Percentiles rank a stretch among this genome's conserved stretches.
Evolutionary conservation across 1,140 invertebrate species (phyloP).

Genomic region (Orchesella cincta): DNA sequence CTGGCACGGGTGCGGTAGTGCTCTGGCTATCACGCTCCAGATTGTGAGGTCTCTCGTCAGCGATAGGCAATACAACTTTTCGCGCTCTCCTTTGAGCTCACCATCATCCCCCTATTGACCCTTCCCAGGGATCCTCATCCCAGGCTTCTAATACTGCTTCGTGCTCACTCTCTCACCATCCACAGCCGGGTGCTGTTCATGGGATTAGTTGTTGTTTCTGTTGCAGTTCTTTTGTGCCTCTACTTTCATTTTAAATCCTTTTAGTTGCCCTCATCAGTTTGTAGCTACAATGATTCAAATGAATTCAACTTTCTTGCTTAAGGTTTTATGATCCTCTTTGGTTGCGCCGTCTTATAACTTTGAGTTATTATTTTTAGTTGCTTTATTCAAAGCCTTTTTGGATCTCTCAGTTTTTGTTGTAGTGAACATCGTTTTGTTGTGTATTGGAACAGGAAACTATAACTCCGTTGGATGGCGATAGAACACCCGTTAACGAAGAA

Average conservation of each 20-base stretch:
- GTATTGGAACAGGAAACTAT: conserved; percentile 42
- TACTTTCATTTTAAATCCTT: background rate
- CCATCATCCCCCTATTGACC: conserved; percentile 46
- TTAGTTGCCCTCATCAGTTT: background rate
- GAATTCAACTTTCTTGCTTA: background rate
- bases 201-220: too few relatives aligned
- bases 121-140: conserved; percentile 46
- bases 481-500: conserved; percentile 46
- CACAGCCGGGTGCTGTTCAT: background rate
- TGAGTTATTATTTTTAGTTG: background rate
- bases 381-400: background rate
- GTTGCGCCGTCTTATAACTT: background rate
- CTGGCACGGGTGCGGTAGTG: too few relatives aligned
- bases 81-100: conserved; percentile 43
- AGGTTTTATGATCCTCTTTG: background rate
- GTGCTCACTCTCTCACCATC: too few relatives aligned
- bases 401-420: background rate
- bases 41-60: conserved; percentile 32
- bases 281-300: too few relatives aligned
- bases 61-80: conserved; percentile 38
- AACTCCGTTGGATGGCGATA: conserved; percentile 46
- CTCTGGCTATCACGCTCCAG: too few relatives aligned
- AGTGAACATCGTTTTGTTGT: background rate
- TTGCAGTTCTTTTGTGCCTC: background rate
- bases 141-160: conserved; percentile 31